These are phyloP conservation scores for Daubentonia madagascariensis DNA, from an alignment of 2,113 vertebrate genomes.

Conservation along the genomic window DNA sequence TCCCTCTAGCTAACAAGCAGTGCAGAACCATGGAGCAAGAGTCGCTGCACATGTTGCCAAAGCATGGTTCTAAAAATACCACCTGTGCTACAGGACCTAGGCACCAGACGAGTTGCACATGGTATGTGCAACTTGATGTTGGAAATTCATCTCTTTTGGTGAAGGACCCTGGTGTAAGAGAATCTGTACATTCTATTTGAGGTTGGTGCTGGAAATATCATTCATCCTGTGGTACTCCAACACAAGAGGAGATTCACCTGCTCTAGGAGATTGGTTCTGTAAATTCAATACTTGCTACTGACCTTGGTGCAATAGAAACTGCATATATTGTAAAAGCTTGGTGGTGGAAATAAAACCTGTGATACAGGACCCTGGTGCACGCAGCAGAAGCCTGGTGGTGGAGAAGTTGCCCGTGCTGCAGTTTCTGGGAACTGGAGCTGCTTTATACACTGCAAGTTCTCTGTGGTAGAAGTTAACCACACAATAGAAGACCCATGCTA, in stretches of 20 bases:
- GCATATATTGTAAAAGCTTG: neutral
- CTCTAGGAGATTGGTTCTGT: neutral
- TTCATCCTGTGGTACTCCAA: neutral
- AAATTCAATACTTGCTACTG: neutral
- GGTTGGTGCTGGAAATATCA: neutral
- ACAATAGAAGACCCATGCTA: neutral
- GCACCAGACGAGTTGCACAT: neutral
- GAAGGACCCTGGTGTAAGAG: neutral
- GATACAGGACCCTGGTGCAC: neutral
- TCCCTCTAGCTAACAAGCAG: neutral
- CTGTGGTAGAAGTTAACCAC: neutral
- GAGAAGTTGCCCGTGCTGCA: neutral
- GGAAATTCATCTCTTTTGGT: neutral
- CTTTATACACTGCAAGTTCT: neutral
- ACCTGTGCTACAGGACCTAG: accelerated
- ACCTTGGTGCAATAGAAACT: neutral
- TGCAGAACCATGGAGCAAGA: neutral
- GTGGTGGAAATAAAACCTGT: neutral
- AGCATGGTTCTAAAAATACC: neutral
- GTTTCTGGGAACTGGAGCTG: neutral
- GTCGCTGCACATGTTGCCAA: no score
- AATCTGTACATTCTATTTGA: neutral
- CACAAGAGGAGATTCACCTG: neutral
- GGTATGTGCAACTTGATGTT: neutral
- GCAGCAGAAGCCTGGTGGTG: neutral